Conservation (phyloP, 2,113 vertebrate species). For the Spizaetus ornatus region DNA sequence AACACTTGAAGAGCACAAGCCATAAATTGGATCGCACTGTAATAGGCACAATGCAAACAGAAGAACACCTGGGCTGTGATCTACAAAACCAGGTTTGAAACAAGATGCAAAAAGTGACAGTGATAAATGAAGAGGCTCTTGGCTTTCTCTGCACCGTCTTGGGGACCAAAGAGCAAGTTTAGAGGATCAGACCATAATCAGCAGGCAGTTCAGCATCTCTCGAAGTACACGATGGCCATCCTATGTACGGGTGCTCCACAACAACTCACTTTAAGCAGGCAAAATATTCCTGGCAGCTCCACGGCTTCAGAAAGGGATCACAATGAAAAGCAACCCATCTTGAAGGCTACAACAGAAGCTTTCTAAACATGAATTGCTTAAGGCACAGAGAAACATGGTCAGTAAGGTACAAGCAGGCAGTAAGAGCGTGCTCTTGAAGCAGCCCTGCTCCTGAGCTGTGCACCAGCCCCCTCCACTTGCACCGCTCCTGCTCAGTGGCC, state of each 20-base stretch:
- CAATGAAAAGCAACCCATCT: background rate
- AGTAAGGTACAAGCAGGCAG: background rate
- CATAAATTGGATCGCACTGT: background rate
- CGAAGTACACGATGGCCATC: fast-evolving
- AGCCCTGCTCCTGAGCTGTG: background rate
- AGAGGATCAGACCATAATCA: background rate
- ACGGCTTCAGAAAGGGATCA: background rate
- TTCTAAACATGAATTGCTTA: background rate
- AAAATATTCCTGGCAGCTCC: background rate
- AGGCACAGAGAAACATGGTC: background rate
- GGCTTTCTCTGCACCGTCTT: background rate
- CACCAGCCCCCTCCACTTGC: background rate
- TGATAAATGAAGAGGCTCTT: background rate
- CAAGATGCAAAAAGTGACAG: background rate
- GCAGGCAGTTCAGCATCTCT: background rate
- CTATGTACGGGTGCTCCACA: background rate
- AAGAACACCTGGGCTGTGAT: background rate
- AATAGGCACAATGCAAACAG: background rate
- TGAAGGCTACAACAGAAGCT: background rate
- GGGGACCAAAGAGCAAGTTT: background rate
- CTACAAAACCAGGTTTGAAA: background rate
- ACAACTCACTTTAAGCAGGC: background rate
- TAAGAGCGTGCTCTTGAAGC: background rate
- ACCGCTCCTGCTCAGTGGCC: background rate
- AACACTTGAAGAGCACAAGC: background rate